Conservation (phyloP, 2,888 invertebrate species). For the Periphyllus acericola region DNA sequence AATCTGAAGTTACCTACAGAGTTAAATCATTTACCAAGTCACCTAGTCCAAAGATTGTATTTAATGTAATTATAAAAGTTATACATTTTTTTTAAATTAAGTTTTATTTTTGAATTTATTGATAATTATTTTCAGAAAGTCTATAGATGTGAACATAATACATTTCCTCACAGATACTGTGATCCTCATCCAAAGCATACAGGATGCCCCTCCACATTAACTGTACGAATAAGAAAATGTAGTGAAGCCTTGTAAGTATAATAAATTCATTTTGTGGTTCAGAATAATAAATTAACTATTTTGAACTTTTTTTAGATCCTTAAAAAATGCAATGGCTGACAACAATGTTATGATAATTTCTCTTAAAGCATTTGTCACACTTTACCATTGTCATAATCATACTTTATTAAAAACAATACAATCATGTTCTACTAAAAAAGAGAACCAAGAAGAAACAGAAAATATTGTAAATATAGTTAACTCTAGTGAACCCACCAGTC, state of each 20-base stretch:
- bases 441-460: not conserved
- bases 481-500: not conserved
- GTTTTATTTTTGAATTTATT: not conserved
- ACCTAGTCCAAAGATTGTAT: not conserved
- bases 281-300: not conserved
- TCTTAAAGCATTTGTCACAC: constrained; percentile 35
- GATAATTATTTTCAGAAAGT: constrained; percentile 38
- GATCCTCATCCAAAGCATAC: constrained; percentile 46
- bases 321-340: constrained; percentile 1
- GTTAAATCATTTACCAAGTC: constrained; percentile 17
- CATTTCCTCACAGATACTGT: constrained; percentile 10
- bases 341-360: not conserved
- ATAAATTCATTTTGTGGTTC: not conserved
- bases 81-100: not conserved
- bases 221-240: constrained; percentile 40
- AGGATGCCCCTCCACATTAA: constrained; percentile 44
- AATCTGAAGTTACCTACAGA: constrained; percentile 6
- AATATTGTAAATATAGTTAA: not conserved
- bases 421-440: not conserved
- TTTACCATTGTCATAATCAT: constrained; percentile 43
- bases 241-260: constrained; percentile 34
- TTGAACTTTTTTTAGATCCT: constrained; percentile 15
- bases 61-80: constrained; percentile 34
- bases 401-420: not conserved
- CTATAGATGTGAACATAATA: constrained; percentile 51